Conservation (phyloP, 2,888 invertebrate genomes). For the Cataglyphis livida region DNA sequence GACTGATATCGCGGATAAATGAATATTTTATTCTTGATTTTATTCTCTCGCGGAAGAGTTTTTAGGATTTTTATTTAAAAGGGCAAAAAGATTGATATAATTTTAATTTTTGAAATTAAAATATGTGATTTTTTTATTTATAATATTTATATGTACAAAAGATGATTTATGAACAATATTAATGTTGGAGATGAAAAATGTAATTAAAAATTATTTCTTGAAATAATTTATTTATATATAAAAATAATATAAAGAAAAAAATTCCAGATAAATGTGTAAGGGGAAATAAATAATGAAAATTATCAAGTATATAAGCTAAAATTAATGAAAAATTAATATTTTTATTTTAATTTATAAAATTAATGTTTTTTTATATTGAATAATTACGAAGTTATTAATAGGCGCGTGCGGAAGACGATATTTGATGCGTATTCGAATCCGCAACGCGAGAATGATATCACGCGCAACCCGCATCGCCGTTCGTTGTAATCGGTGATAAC, state of each 20-base stretch:
- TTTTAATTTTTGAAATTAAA: too few relatives aligned
- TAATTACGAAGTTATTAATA: neutral
- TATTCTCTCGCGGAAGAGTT: neutral
- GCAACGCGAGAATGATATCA: slow-evolving; percentile 23
- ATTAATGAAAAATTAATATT: neutral
- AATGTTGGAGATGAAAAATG: neutral
- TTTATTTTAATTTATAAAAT: neutral
- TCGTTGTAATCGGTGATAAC: slow-evolving; percentile 43
- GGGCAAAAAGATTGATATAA: neutral
- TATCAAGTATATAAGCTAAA: neutral
- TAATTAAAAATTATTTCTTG: neutral
- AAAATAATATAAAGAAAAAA: neutral
- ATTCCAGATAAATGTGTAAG: neutral
- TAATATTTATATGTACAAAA: too few relatives aligned
- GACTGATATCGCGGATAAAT: slow-evolving; percentile 56
- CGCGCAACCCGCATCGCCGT: slow-evolving; percentile 22
- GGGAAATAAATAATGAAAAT: neutral
- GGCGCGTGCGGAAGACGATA: neutral
- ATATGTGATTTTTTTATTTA: too few relatives aligned
- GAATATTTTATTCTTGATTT: slow-evolving; percentile 1
- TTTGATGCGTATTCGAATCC: neutral
- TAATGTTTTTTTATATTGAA: neutral
- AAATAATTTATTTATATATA: neutral
- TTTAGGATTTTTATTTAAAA: slow-evolving; percentile 27
- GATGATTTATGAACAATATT: neutral